Percentiles rank a stretch among this genome's conserved stretches.
Conservation (phyloP, 2,888 invertebrate species). For the Drosophila diplacantha region DNA sequence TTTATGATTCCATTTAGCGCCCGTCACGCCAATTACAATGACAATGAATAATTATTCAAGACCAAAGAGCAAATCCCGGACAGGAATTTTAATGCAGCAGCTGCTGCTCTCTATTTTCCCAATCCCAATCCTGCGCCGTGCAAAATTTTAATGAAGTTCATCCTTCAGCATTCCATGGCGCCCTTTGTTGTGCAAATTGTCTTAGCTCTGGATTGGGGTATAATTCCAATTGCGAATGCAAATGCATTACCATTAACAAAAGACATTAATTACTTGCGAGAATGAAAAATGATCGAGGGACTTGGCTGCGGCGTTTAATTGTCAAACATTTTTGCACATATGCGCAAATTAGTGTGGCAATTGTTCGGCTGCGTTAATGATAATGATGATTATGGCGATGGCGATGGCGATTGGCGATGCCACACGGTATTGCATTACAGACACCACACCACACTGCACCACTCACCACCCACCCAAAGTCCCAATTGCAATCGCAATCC, state of each 20-base stretch:
- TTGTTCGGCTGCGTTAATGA: conserved; percentile 45
- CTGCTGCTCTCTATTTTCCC: conserved; percentile 37
- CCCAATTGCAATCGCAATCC: conserved; percentile 20
- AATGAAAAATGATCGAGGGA: conserved; percentile 53
- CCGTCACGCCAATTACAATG: conserved; percentile 70
- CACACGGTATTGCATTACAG: conserved; percentile 54
- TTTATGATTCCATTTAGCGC: conserved; percentile 63
- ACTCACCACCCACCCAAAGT: conserved; percentile 13
- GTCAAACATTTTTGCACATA: conserved; percentile 63
- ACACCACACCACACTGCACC: not conserved
- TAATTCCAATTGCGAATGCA: conserved; percentile 48
- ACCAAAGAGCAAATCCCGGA: conserved; percentile 53
- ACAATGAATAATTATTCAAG: conserved; percentile 71
- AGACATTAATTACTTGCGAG: conserved; percentile 57
- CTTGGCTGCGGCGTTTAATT: conserved; percentile 54
- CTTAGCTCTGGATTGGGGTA: conserved; percentile 20
- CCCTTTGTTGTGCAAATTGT: conserved; percentile 58
- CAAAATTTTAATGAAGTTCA: conserved; percentile 42
- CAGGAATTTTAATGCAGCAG: conserved; percentile 65
- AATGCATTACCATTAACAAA: conserved; percentile 53
- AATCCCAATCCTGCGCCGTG: conserved; percentile 12
- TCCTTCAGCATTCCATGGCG: conserved; percentile 20
- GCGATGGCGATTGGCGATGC: conserved; percentile 25
- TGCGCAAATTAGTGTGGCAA: conserved; percentile 64
- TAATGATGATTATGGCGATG: conserved; percentile 59